phyloP scores from a whole-genome alignment of 2,888 invertebrate species.

The Drosophila algonquin region DNA sequence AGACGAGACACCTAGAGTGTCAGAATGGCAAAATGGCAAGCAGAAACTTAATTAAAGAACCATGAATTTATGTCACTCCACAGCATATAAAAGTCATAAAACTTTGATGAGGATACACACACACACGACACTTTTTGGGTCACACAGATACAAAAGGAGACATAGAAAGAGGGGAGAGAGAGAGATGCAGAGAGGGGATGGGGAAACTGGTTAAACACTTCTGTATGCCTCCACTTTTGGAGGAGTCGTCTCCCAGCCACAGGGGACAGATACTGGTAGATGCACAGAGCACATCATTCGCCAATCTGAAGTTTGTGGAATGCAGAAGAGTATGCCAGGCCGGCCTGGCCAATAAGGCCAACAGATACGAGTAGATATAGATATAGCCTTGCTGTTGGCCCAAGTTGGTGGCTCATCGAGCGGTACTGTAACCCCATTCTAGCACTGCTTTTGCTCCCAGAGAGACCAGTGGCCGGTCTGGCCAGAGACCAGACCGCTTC shows the following conservation, averaged over 20 bases:
- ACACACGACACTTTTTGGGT: constrained; percentile 30
- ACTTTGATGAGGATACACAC: constrained; percentile 47
- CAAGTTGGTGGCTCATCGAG: constrained; percentile 27
- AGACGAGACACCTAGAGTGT: constrained; percentile 9
- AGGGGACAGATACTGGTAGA: constrained; percentile 17
- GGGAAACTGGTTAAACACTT: constrained; percentile 37
- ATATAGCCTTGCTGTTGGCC: constrained; percentile 15
- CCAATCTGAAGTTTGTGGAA: constrained; percentile 29
- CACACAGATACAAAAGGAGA: constrained; percentile 13
- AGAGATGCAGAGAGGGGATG: neutral
- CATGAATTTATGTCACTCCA: constrained; percentile 55
- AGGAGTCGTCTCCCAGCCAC: constrained; percentile 22
- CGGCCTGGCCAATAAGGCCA: constrained; percentile 26
- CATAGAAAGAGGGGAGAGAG: constrained; percentile 1
- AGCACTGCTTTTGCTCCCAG: neutral
- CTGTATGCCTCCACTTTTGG: constrained; percentile 20
- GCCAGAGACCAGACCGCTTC: no score
- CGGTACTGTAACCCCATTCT: constrained; percentile 33
- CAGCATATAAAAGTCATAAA: constrained; percentile 37
- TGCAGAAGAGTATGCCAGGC: constrained; percentile 19
- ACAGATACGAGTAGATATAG: constrained; percentile 2
- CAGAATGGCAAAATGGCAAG: constrained; percentile 8
- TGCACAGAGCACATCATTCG: constrained; percentile 30
- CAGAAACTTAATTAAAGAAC: constrained; percentile 64
- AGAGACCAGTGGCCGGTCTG: neutral